phyloP scores from a whole-genome alignment of 1,140 invertebrate species.

The Cherax quadricarinatus region DNA sequence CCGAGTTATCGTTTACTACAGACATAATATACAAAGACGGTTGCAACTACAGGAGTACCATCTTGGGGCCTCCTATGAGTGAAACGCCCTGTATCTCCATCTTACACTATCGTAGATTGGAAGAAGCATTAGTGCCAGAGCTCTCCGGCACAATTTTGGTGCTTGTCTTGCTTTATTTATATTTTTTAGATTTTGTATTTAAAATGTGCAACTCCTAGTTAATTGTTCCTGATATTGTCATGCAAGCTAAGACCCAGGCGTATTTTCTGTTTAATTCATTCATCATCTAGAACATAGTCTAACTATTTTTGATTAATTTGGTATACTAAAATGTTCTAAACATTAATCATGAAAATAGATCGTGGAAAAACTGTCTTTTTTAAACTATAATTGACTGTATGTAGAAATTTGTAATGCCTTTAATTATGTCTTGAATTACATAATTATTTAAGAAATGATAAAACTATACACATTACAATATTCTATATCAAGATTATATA shows the following conservation, averaged over 20 bases:
- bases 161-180: slow-evolving; percentile 16
- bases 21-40: too few relatives aligned
- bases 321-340: neutral
- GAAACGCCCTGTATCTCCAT: too few relatives aligned
- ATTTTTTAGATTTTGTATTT: slow-evolving; percentile 18
- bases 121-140: neutral
- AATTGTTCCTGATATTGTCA: slow-evolving; percentile 7
- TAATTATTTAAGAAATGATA: too few relatives aligned
- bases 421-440: too few relatives aligned
- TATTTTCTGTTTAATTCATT: neutral
- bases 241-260: neutral
- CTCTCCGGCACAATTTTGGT: neutral
- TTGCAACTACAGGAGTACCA: too few relatives aligned
- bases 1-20: too few relatives aligned
- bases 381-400: neutral
- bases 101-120: neutral
- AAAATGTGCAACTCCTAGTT: slow-evolving; percentile 21
- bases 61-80: too few relatives aligned
- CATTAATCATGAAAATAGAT: neutral
- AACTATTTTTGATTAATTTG: neutral
- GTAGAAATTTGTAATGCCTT: too few relatives aligned
- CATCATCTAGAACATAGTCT: neutral
- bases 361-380: neutral
- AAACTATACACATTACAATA: too few relatives aligned
- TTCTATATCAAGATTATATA: neutral